Evolutionary conservation across 2,888 invertebrate genomes (phyloP).

Genomic region (Drosophila yooni): DNA sequence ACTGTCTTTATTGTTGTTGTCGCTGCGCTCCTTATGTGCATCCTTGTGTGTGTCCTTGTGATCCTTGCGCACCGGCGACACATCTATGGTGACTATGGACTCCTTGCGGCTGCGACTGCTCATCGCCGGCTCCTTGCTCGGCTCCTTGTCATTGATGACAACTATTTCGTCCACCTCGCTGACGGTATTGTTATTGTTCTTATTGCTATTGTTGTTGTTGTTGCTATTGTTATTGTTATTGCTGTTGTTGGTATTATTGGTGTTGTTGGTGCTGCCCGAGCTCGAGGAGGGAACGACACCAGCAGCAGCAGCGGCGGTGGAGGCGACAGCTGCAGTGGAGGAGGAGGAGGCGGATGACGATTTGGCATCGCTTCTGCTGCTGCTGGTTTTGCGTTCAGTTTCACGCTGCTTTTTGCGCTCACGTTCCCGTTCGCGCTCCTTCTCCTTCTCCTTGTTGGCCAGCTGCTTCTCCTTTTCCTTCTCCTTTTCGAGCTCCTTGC

Average conservation of each 20-base stretch:
- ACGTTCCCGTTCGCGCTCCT: constrained; percentile 85
- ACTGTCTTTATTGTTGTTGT: constrained; percentile 57
- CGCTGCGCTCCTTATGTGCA: constrained; percentile 62
- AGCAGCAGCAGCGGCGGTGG: background rate
- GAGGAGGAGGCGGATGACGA: background rate
- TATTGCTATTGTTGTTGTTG: constrained; percentile 4
- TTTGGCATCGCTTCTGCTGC: constrained; percentile 59
- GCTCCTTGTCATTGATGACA: constrained; percentile 67
- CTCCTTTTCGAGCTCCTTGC: constrained; percentile 86
- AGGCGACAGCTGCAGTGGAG: background rate
- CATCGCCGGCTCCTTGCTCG: constrained; percentile 3
- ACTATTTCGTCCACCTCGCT: constrained; percentile 64
- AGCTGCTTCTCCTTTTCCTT: constrained; percentile 82
- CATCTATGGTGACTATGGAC: constrained; percentile 66
- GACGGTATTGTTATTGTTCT: constrained; percentile 2
- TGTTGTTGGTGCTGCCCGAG: constrained; percentile 1
- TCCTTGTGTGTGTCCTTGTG: constrained; percentile 77
- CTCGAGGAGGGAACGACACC: background rate
- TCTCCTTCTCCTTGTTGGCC: constrained; percentile 84
- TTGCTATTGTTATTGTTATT: background rate
- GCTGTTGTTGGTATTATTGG: background rate
- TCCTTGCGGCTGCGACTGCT: constrained; percentile 59
- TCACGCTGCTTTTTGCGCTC: constrained; percentile 84
- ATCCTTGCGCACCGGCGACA: constrained; percentile 77
- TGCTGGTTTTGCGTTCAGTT: constrained; percentile 73